Base-by-base conservation (phyloP, 2,797 vertebrate species). In the Lates japonicus region DNA sequence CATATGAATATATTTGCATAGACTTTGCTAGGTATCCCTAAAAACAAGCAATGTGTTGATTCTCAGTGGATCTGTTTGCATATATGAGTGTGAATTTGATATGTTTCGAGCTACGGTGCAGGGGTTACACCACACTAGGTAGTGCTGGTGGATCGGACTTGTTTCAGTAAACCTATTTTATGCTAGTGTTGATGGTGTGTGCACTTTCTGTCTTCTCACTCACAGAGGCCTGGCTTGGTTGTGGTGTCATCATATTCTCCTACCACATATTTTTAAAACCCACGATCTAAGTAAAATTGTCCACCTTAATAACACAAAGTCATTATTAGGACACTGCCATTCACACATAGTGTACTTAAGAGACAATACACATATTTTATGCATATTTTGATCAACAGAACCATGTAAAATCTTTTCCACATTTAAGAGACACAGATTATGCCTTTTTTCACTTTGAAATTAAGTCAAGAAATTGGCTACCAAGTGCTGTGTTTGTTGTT, bases 51-150 rank as follows among this genome's bases (percentile, higher is more conserved):
- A 94, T 93, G 93, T 95, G 95, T 95, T 92, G 88, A 95, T 91
- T 96, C 95, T 96, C 96, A 95, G 95, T 95, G 95, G 95, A 95
- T 93, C 94, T 93, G 94, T 95, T 93, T 94, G 93, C 93, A 93
- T 95, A 94, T 95, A 93, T 92, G 93, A 92, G 93, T 95, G 95
- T 95, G 92, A 93, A 76, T 92, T 92, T 92, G 89, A 92, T 87
- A 91, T 93, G 89, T 95, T 91, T 92, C 46, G 77, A 90, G 86
- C 85, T 84, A 68, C 41, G 82, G 85, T 88, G 92, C 91, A 91
- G 92, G 83, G 85, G 83, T 85, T 58, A 76, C 46, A 71, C 86
- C 82, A 37, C 87, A 84, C 84, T 59, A 41, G 70, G 80, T 75
- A 80, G 85, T 87, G 86, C 87, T 73, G 84, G 88, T 83, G 87